phyloP scores from a whole-genome alignment of 2,113 vertebrate genomes.

The Reinhardtius hippoglossoides region DNA sequence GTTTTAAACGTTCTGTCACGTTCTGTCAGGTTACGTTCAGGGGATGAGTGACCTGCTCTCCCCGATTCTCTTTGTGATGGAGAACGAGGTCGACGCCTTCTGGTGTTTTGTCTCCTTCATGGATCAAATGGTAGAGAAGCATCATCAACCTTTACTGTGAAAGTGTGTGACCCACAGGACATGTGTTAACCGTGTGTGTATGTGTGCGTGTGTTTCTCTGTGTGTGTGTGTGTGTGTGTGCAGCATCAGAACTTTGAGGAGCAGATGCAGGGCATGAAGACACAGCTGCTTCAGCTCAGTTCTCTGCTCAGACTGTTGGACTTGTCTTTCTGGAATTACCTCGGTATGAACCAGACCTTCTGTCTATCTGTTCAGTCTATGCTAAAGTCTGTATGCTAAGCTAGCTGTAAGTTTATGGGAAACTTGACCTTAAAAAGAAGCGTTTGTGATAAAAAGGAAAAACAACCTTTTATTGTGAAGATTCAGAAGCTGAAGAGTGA shows the following conservation, averaged over 20 bases:
- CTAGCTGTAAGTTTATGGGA: neutral
- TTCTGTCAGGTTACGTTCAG: conserved; percentile 91
- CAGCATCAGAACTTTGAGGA: conserved; percentile 99
- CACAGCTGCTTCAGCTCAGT: conserved; percentile 94
- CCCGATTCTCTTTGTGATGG: conserved; percentile 94
- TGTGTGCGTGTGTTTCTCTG: neutral
- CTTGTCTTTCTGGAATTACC: conserved; percentile 95
- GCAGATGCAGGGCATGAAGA: conserved; percentile 99
- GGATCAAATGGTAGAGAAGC: conserved; percentile 91
- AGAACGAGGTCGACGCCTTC: conserved; percentile 98
- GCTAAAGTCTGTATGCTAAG: neutral
- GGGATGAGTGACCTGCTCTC: conserved; percentile 99
- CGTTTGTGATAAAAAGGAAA: neutral
- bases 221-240: neutral
- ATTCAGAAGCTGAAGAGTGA: neutral
- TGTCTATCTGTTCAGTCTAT: neutral
- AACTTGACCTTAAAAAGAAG: neutral
- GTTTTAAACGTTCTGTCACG: neutral
- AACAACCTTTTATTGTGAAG: too few relatives aligned
- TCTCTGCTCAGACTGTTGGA: conserved; percentile 94
- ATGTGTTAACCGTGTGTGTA: neutral
- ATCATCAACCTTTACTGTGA: neutral
- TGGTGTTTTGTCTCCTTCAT: conserved; percentile 98
- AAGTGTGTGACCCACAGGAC: neutral
- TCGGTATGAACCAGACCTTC: conserved; percentile 81